These are phyloP conservation scores for Cacatua alba DNA, from an alignment of 2,113 vertebrate genomes.

Conservation along the genomic window DNA sequence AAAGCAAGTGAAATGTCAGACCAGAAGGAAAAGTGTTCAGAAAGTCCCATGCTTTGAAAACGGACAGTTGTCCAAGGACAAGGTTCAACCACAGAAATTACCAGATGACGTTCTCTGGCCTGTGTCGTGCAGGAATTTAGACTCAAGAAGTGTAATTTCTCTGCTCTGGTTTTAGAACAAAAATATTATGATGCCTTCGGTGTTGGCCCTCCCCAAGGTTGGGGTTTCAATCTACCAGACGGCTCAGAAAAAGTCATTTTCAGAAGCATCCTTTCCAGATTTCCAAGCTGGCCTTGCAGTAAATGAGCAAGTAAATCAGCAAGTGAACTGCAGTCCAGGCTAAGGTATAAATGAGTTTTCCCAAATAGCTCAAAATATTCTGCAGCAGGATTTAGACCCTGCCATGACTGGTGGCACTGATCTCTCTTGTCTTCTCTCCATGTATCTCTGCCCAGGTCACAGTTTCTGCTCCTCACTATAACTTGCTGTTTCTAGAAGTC, in stretches of 20 bases:
- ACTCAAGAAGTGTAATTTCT: neutral
- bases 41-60: neutral
- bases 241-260: neutral
- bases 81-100: constrained; percentile 27
- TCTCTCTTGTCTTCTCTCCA: neutral
- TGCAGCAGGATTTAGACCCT: neutral
- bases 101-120: constrained; percentile 19
- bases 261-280: neutral
- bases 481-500: neutral
- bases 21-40: constrained; percentile 25
- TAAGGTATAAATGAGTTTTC: neutral
- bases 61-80: constrained; percentile 4
- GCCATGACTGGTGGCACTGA: neutral
- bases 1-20: neutral
- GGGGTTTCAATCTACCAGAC: neutral
- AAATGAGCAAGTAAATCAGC: neutral
- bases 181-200: neutral
- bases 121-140: neutral
- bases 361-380: neutral
- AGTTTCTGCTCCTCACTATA: neutral
- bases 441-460: accelerated
- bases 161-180: constrained; percentile 5
- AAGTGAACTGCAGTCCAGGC: neutral
- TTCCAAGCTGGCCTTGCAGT: neutral
- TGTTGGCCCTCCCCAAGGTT: neutral